A percentile compares a stretch with the other conserved stretches of the same genome.
Evolutionary conservation across 64 coral and sea anemone genomes (phyloP).

Genomic region (Montipora cactus): DNA sequence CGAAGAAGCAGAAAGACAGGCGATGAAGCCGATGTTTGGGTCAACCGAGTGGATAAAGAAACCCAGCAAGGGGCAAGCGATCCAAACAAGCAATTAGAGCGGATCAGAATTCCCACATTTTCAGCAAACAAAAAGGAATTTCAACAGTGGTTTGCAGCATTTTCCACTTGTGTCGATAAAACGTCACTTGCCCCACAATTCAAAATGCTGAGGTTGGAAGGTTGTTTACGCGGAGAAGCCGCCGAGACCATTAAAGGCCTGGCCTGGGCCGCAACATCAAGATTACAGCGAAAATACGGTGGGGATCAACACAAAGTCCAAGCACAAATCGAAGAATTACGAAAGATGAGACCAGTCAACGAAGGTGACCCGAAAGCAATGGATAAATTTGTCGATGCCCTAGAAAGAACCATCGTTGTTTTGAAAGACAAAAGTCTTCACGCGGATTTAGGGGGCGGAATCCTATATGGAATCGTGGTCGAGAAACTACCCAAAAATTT

Average conservation of each 20-base stretch:
- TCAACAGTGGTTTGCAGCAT: background rate
- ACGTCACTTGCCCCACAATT: constrained; percentile 23
- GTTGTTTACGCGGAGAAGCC: constrained; percentile 59
- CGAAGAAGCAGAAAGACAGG: background rate
- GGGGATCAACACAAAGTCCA: constrained; percentile 72
- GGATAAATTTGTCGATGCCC: constrained; percentile 65
- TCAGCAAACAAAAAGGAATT: constrained; percentile 29
- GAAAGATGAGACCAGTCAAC: constrained; percentile 35
- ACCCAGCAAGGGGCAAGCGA: background rate
- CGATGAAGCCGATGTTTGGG: background rate
- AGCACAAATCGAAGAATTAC: constrained; percentile 57
- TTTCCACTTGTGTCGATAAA: constrained; percentile 45
- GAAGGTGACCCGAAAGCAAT: constrained; percentile 61
- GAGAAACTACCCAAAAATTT: no score
- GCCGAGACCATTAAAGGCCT: background rate
- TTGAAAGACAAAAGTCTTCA: background rate
- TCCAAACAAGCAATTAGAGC: constrained; percentile 1
- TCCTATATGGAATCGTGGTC: no score
- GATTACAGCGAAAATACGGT: constrained; percentile 47
- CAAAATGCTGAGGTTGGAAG: constrained; percentile 53
- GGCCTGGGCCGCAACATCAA: constrained; percentile 28
- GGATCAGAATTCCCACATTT: constrained; percentile 45
- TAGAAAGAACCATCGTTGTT: constrained; percentile 57
- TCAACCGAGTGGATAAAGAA: background rate
- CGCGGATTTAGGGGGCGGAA: no score